phyloP scores from a whole-genome alignment of 2,888 invertebrate species.

The Yponomeuta plumbellus region DNA sequence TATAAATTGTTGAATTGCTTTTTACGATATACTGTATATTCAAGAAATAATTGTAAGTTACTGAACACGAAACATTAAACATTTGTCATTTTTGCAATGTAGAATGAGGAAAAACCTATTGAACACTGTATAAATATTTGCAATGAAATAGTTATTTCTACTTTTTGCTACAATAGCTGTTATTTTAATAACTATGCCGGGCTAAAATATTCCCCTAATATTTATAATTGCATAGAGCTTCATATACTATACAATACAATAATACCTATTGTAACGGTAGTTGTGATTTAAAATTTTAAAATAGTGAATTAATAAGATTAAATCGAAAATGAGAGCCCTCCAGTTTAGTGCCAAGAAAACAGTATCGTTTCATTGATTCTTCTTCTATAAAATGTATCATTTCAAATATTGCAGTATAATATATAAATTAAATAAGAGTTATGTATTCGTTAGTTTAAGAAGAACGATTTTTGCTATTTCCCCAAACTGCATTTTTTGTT shows the following conservation, averaged over 20 bases:
- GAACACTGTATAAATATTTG: too few species aligned
- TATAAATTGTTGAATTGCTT: background rate
- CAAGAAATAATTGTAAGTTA: background rate
- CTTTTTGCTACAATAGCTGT: too few species aligned
- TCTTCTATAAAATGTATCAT: background rate
- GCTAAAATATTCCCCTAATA: background rate
- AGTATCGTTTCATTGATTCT: constrained; percentile 19
- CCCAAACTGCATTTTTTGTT: background rate
- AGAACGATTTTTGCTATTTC: background rate
- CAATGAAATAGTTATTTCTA: too few species aligned
- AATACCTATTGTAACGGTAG: background rate
- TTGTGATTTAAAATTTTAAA: constrained; percentile 16
- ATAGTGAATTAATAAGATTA: constrained; percentile 23
- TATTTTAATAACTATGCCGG: too few species aligned
- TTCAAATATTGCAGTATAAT: background rate
- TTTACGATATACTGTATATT: background rate
- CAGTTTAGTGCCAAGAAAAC: constrained; percentile 62
- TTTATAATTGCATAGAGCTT: background rate
- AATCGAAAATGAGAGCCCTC: constrained; percentile 54
- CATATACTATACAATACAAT: background rate
- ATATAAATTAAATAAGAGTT: background rate
- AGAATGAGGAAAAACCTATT: too few species aligned
- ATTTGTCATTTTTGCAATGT: too few species aligned
- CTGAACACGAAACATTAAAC: too few species aligned
- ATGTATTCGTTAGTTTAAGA: too few species aligned